Conservation (phyloP, 2,113 vertebrate species). For the Acrocephalus arundinaceus region DNA sequence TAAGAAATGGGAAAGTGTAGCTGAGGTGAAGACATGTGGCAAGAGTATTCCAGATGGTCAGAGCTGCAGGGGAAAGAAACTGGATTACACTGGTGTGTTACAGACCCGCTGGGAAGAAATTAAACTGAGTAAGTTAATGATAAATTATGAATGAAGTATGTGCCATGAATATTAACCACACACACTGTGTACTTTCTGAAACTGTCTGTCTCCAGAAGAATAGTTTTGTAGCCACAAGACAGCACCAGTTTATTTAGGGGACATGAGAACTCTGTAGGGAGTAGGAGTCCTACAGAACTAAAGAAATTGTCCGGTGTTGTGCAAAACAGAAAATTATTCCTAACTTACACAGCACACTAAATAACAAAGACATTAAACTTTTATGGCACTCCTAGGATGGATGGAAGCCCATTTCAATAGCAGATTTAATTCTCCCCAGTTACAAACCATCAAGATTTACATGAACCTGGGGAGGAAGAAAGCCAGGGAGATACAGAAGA, state of each 20-base stretch:
- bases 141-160: conserved; percentile 59
- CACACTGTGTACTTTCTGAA: conserved; percentile 19
- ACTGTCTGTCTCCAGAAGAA: conserved; percentile 12
- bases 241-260: conserved; percentile 50
- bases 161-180: conserved; percentile 51
- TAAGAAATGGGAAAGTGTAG: conserved; percentile 34
- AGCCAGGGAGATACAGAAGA: neutral
- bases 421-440: conserved; percentile 51
- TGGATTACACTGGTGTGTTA: conserved; percentile 30
- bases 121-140: conserved; percentile 50
- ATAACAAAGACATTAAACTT: conserved; percentile 63
- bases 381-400: conserved; percentile 53
- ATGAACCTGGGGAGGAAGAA: neutral
- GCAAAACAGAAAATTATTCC: conserved; percentile 43
- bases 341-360: conserved; percentile 42
- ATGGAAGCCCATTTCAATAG: conserved; percentile 56
- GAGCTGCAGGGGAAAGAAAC: conserved; percentile 17
- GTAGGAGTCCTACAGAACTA: conserved; percentile 26
- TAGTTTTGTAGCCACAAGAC: conserved; percentile 9
- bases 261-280: conserved; percentile 30
- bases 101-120: conserved; percentile 40
- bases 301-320: neutral
- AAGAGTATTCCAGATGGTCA: conserved; percentile 40
- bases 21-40: conserved; percentile 35
- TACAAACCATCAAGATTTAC: conserved; percentile 66